Evolutionary conservation across 2,113 vertebrate species (phyloP).

Genomic region (Leptocoma aspasia): DNA sequence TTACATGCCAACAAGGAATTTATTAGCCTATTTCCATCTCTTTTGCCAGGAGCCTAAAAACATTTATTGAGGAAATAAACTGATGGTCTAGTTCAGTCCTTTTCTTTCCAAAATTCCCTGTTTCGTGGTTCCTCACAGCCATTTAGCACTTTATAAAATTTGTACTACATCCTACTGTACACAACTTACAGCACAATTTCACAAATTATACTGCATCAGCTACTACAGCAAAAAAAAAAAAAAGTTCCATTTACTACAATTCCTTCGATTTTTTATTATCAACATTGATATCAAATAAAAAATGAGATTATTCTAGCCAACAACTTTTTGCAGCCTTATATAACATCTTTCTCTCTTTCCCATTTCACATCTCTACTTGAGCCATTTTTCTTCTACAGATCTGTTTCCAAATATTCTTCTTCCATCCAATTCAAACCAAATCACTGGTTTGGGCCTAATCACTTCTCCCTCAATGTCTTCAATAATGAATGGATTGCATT

Average conservation of each 20-base stretch:
- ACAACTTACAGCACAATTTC: not conserved
- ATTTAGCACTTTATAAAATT: not conserved
- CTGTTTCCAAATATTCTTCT: not conserved
- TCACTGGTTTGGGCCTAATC: not conserved
- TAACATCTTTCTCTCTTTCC: not conserved
- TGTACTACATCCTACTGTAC: not conserved
- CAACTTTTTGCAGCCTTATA: not conserved
- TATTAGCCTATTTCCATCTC: not conserved
- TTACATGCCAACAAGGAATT: not conserved
- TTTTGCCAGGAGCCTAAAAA: not conserved
- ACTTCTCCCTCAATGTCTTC: not conserved
- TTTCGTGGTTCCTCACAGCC: not conserved
- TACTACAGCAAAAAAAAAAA: not conserved
- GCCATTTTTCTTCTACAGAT: not conserved
- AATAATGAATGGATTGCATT: not conserved
- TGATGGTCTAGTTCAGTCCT: not conserved
- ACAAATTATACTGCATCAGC: not conserved
- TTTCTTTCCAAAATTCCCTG: not conserved
- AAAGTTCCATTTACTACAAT: not conserved
- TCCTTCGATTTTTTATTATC: not conserved
- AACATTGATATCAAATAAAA: not conserved
- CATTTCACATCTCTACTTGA: not conserved
- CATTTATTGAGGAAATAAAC: not conserved
- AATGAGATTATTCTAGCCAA: not conserved
- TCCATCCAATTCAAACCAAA: not conserved